Evolutionary conservation across 2,797 vertebrate species (phyloP), one percentile per base, ranked within the genome.

Genomic region (Siniperca undulata): DNA sequence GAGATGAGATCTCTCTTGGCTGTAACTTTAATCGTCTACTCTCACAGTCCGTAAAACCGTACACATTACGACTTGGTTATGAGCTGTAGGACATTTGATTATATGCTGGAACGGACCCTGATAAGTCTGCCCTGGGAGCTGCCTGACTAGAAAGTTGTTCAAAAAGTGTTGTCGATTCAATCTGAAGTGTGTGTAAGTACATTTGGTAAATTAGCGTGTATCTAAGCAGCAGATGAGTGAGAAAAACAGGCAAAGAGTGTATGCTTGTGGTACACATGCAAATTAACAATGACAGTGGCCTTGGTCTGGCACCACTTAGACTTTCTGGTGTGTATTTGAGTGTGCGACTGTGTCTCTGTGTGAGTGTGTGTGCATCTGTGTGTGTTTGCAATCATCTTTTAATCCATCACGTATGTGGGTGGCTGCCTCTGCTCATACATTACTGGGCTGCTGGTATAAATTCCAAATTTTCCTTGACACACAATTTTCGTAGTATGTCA

Each of bases 401-500:
- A 58, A 84, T 83, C 55, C 44, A 67, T 76, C 44, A 50, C 27
- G 65, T 83, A 72, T 78, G 61, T 60, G 60, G 58, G 66, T 66
- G 30, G 50, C 38, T 77, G 65, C 38, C 34, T 50, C 72, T 66
- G 36, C 71, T 24, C 61, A 75, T 77, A 68, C 46, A 74, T 87
- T 78, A 78, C 22, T 40, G 42, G 60, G n/a, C 27, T 1, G 9
- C 52, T 62, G 59, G 69, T 74, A 61, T 66, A 68, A 85, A 85
- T 80, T 77, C 38, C 17, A 86, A 85, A 88, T 76, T 68, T 67
- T 66, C 13, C 69, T 55, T 70, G 71, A 74, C 61, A 78, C 71
- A 77, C 56, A 81, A 74, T 88, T 62, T 72, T 73, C 56, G 66
- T 2, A 50, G 65, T 60, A 40, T 73, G 83, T 71, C 82, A 85